Evolutionary conservation across 2,888 invertebrate genomes (phyloP), one percentile per base, ranked within the genome.

Genomic region (Autographa gamma): DNA sequence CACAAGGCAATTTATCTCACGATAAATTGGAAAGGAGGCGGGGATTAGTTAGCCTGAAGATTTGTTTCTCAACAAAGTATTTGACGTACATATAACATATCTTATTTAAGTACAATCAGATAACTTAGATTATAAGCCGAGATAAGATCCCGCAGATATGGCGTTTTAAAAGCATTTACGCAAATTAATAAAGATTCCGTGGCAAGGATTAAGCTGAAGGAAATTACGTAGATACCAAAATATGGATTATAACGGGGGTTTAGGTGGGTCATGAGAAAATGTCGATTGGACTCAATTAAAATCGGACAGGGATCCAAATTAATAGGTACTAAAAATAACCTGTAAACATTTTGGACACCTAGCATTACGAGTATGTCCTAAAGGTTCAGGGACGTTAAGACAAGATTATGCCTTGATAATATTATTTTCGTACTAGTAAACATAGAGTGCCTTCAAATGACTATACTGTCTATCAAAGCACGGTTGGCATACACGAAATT

Each of bases 1-100:
- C 56, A 31, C 11, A 14, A 1, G 60, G 56, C 43, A 54, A 68
- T 73, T 65, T 48, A 68, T 68, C 32, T 62, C 41, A 18, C 38
- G 41, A n/a, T 58, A 60, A 52, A 73, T 68, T 67, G 56, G 60
- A 48, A 41, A 56, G 38, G 38, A 69, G 69, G 65, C 56, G 43
- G 60, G 25, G 19, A 31, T 54, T n/a, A 56, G 34, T 63, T 62
- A 65, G 60, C 52, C n/a, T 34, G 13, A 25, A 66, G n/a, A 74
- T 69, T 60, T 63, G 48, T 74, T 56, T n/a, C 43, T 34, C 68
- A 25, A 69, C 69, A 74, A 74, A 48, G 69, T 74, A 60, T 48
- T 62, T 58, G 18, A 18, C 59, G n/a, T 56, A 48, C 18, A 18
- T 38, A 64, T 56, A 69, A 74, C 65, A 63, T n/a, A 18, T 65